Base-by-base conservation (phyloP, 35 echinoderm and acorn worm species). In the Acanthaster planci region DNA sequence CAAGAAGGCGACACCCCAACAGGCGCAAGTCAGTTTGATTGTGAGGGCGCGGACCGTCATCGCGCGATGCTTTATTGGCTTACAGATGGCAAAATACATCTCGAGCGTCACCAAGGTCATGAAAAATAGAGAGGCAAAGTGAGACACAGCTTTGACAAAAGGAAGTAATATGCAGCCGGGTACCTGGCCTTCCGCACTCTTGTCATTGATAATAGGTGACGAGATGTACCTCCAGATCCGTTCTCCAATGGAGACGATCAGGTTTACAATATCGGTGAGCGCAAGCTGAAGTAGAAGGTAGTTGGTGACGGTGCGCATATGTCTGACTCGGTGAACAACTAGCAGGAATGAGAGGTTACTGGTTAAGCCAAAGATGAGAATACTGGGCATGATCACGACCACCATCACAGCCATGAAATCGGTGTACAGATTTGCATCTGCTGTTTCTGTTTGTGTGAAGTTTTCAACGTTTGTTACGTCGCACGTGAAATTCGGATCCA, bases 251-350 rank as follows among this genome's bases (percentile, higher is more conserved):
- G 80, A 82, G 55, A 89, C 67, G 37, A 78, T 38, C 0, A 97
- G 79, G 23, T 86, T 92, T 8, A 92, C 38, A 58, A 92, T 78
- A 89, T 97, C 94, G 2, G 90, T 78, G 22, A 92, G 39, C 14
- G 90, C 85, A 16, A 97, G 87, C 36, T 97, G 76, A 36, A 92
- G 80, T 38, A 97, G 51, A 51, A 81, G 92, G 38, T 85, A 78
- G 51, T 97, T 97, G 32, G 94, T 97, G 7, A 90, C 84, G 0
- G 94, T 97, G 16, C 83, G 79, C 94, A 97, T 97, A 18, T 52
- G 78, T 55, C 86, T 85, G 5, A 92, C 72, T 32, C 90, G 83
- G 32, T 81, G 44, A 9, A 97, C 90, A 50, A 93, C 90, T 42
- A 85, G 89, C 22, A 93, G 76, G 90, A 97, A 93, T 23, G 86